Evolutionary conservation across 2,888 invertebrate species (phyloP).

Genomic region (Ophion costatus): DNA sequence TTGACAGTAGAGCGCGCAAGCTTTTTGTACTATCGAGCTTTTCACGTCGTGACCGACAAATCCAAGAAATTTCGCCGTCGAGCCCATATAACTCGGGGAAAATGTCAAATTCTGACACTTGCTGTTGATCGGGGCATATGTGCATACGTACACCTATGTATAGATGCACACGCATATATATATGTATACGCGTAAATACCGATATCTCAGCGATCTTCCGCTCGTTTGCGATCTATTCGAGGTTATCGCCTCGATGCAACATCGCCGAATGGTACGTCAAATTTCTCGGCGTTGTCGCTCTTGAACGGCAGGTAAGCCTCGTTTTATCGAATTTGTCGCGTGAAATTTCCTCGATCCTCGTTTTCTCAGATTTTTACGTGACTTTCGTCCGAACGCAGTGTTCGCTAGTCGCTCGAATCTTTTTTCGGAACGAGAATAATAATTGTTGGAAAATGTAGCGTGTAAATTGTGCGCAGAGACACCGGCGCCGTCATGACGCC

Average conservation of each 20-base stretch:
- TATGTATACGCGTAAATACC: neutral
- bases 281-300: slow-evolving; percentile 73
- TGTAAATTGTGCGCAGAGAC: neutral
- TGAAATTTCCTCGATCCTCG: neutral
- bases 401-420: neutral
- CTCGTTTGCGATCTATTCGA: slow-evolving; percentile 1
- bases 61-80: neutral
- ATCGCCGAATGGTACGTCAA: slow-evolving; percentile 74
- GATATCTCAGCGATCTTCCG: neutral
- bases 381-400: neutral
- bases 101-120: slow-evolving; percentile 71
- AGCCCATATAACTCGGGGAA: neutral
- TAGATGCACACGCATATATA: neutral
- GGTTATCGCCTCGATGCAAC: slow-evolving; percentile 66
- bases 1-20: neutral
- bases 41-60: neutral
- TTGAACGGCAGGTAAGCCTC: slow-evolving; percentile 72
- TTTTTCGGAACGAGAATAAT: neutral
- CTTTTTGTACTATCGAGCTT: neutral
- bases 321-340: slow-evolving; percentile 52
- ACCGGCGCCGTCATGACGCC: slow-evolving; percentile 74
- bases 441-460: neutral
- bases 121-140: slow-evolving; percentile 65
- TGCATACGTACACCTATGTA: neutral
- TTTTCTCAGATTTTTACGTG: neutral